Percentiles rank a stretch among this genome's conserved stretches.
Evolutionary conservation across 2,113 vertebrate genomes (phyloP).

Genomic region (Pogona vitticeps): DNA sequence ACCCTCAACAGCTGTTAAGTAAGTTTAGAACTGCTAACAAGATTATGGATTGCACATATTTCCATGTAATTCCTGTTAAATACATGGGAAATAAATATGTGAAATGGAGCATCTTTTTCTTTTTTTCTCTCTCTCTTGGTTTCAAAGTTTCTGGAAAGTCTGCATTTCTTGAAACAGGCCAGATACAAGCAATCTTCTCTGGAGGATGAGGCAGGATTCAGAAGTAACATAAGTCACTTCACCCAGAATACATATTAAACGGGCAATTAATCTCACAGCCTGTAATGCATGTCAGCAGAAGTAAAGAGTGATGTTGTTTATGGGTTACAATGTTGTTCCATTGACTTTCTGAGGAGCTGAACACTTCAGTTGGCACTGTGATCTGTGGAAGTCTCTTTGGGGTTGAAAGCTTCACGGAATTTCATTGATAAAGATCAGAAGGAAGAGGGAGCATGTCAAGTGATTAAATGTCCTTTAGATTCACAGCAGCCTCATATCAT

Average conservation of each 20-base stretch:
- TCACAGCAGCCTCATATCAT: slow-evolving; percentile 18
- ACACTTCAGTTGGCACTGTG: slow-evolving; percentile 18
- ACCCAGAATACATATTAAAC: slow-evolving; percentile 28
- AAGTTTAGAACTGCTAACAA: background rate
- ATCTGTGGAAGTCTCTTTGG: slow-evolving; percentile 33
- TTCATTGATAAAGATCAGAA: slow-evolving; percentile 35
- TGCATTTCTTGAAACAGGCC: background rate
- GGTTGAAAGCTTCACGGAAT: slow-evolving; percentile 4
- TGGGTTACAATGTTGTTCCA: slow-evolving; percentile 8
- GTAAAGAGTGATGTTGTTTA: slow-evolving; percentile 25
- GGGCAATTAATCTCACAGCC: background rate
- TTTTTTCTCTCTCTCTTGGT: background rate
- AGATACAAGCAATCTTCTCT: slow-evolving; percentile 10
- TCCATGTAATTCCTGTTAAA: background rate
- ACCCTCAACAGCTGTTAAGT: too few species aligned
- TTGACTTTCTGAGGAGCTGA: background rate
- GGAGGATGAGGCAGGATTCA: slow-evolving; percentile 23
- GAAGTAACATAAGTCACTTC: slow-evolving; percentile 6
- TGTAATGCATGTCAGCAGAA: background rate
- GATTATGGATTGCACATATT: background rate
- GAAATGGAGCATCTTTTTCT: too few species aligned
- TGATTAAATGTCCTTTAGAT: slow-evolving; percentile 18
- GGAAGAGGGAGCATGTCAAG: slow-evolving; percentile 8
- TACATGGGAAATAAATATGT: background rate
- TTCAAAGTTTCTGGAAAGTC: background rate